A percentile compares a stretch with the other conserved stretches of the same genome.
Evolutionary conservation across 2,797 vertebrate species (phyloP).

Genomic region (Linurgus olivaceus): DNA sequence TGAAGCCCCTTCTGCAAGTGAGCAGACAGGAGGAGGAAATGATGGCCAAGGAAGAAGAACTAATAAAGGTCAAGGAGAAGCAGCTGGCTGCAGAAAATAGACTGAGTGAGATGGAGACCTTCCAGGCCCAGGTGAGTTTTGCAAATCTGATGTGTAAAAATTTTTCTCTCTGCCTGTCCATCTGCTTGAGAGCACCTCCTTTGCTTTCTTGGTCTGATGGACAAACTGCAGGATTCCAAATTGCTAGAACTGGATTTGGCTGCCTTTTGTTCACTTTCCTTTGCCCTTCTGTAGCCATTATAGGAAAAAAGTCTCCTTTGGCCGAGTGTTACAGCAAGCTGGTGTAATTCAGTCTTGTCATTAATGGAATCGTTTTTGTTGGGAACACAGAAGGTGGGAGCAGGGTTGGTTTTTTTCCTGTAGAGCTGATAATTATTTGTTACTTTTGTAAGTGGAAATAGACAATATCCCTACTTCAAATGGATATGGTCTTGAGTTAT

Average conservation of each 20-base stretch:
- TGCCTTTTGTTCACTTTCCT: not conserved
- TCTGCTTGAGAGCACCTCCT: not conserved
- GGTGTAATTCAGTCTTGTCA: not conserved
- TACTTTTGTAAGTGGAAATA: not conserved
- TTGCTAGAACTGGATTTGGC: not conserved
- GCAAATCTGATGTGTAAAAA: not conserved
- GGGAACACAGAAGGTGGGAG: not conserved
- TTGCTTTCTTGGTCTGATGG: not conserved
- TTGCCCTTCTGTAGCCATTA: not conserved
- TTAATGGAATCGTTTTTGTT: not conserved
- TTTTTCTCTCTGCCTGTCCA: not conserved
- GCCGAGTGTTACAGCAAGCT: not conserved
- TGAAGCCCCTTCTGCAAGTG: conserved; percentile 95
- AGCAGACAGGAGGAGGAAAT: conserved; percentile 97
- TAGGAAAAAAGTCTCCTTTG: not conserved
- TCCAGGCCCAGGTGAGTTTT: conserved; percentile 86
- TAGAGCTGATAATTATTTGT: not conserved
- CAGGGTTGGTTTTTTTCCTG: not conserved
- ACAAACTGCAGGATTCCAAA: not conserved
- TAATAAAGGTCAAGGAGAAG: conserved; percentile 89
- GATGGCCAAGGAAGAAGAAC: conserved; percentile 93
- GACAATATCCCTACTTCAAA: not conserved
- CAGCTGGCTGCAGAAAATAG: conserved; percentile 85
- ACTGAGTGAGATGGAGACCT: conserved; percentile 85
- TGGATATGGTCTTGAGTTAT: not conserved